Base-by-base conservation (phyloP, 2,888 invertebrate species). In the Agrilus cyanescens region DNA sequence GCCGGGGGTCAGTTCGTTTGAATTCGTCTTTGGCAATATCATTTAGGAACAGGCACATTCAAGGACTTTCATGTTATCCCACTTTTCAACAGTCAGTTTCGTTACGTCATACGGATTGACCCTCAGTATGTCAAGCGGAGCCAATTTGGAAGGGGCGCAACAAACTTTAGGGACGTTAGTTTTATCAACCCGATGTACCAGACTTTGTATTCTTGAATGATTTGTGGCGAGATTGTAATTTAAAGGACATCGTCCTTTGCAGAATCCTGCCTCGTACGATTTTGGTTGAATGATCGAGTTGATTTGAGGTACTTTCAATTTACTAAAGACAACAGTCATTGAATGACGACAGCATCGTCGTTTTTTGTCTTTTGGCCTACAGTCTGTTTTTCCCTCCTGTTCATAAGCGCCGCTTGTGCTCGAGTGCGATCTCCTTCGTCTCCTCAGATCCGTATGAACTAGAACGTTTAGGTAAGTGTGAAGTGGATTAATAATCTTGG, bases 21-120 rank as follows among this genome's bases (percentile, higher is more conserved):
- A 43, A 46, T 41, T 38, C 49, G 45, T 53, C 47, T 52, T 53
- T 53, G 49, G 53, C 53, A 51, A 47, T 46, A 50, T 41, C 41
- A 52, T 25, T 65, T 72, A 82, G 53, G 80, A 77, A 63, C 83
- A 83, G 45, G 80, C 81, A 62, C 83, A 83, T 61, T 82, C 80
- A 41, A 77, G 62, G 34, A 82, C 81, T 54, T 73, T 71, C 75
- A 82, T 82, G 54, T 82, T 76, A 53, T 76, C 75, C 81, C 81
- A 81, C 41, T 73, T 75, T 40, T 80, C 76, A 34, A 81, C 73
- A 55, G 76, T 75, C 36, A 82, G 63, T 57, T 75, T 76, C 30
- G 70, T 71, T 18, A 69, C 67, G 52, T 80, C 72, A 47, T 75
- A 70, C 51, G 78, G 78, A 57, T 80, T 78, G 33, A 78, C 72